Evolutionary conservation across 2,113 vertebrate species (phyloP).

Genomic region (Spheniscus mendiculus): DNA sequence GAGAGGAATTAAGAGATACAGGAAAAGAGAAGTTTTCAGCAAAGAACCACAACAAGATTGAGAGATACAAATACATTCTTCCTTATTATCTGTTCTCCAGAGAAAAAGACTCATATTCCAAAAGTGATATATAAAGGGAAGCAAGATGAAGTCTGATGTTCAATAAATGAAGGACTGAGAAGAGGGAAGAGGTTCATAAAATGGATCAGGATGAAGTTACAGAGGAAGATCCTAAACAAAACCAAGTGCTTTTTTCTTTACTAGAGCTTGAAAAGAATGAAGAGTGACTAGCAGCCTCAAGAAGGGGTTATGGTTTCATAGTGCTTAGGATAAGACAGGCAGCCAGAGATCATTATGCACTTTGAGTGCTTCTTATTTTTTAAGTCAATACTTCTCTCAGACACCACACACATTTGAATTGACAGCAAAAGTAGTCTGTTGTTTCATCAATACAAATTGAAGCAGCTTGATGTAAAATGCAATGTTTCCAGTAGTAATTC

Average conservation of each 20-base stretch:
- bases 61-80: neutral
- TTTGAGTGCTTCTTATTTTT: slow-evolving; percentile 3
- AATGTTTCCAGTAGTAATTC: neutral
- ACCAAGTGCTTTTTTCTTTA: neutral
- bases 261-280: neutral
- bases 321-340: neutral
- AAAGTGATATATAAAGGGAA: neutral
- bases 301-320: neutral
- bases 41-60: neutral
- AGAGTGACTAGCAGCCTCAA: neutral
- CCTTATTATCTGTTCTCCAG: neutral
- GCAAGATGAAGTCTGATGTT: neutral
- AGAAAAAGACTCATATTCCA: neutral
- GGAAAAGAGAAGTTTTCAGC: slow-evolving; percentile 44
- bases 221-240: neutral
- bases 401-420: neutral
- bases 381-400: neutral
- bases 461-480: neutral
- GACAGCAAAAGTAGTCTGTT: neutral
- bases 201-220: neutral
- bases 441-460: neutral
- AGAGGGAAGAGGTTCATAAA: neutral
- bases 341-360: neutral
- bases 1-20: neutral
- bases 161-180: neutral